Evolutionary conservation across 2,888 invertebrate species (phyloP), one percentile per base, ranked within the genome.

Genomic region (Sthenelais limicola): DNA sequence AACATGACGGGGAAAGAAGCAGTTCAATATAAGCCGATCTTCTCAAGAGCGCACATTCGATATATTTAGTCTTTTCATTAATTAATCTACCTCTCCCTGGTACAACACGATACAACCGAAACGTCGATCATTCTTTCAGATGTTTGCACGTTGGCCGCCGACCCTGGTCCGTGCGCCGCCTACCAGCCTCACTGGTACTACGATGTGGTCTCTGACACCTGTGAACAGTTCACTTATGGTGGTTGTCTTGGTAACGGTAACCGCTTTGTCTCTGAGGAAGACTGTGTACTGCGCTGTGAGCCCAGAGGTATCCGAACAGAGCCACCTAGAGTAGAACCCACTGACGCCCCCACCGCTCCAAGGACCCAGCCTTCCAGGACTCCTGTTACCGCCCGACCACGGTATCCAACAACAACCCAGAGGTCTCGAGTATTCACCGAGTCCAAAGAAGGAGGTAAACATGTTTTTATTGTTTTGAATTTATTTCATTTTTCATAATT

Each of bases 251-350:
- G 88, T 21, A 88, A 88, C 74, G 81, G 79, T n/a, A 88, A 88
- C 79, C 80, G 84, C 47, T 98, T 96, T 88, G 90, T 91, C 76
- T 91, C 91, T 3, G 92, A 93, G 84, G 93, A 93, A 69, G 94
- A 95, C 73, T 98, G 98, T 86, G 92, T n/a, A 48, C 12, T n/a
- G 21, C 43, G 62, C 5, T 71, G 71, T 33, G 21, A 68, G 51
- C 51, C 21, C 7, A 21, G 51, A n/a, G n/a, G n/a, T n/a, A n/a
- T n/a, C n/a, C n/a, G n/a, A 51, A 51, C 51, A 51, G 7, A 4
- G 26, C n/a, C 21, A 9, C 51, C 51, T 18, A 51, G 21, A 21
- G 3, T n/a, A 30, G 3, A 48, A 35, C 30, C 26, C 47, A 30
- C 68, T 18, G 4, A 2, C 24, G 21, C 51, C 51, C 7, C 21